These are phyloP conservation scores for Periparus ater DNA, from an alignment of 2,797 vertebrate genomes.

Conservation along the genomic window DNA sequence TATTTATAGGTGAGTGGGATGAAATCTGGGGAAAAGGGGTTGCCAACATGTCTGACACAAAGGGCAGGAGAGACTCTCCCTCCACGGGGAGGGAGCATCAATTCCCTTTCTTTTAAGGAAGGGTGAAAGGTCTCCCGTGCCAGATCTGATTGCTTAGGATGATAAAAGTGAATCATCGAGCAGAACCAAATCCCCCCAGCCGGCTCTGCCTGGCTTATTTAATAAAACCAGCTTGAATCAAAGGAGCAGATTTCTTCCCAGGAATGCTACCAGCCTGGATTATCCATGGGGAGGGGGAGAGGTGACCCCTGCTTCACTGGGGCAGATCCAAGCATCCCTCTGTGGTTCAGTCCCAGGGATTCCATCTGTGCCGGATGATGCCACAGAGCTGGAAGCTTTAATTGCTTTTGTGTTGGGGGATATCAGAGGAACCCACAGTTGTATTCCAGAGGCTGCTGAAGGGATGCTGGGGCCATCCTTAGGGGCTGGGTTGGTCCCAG, in stretches of 20 bases:
- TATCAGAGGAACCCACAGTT: neutral
- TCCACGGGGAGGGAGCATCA: neutral
- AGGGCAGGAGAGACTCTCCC: neutral
- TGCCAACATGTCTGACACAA: neutral
- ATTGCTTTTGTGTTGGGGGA: neutral
- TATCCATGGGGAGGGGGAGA: no score
- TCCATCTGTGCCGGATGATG: fast-evolving
- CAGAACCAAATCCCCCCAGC: neutral
- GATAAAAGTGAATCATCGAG: neutral
- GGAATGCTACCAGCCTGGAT: neutral
- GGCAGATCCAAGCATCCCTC: neutral
- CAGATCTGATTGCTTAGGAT: neutral
- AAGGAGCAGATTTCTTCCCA: neutral
- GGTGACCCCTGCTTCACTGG: fast-evolving
- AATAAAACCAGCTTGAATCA: neutral
- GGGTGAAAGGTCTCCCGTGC: neutral
- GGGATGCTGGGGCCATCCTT: fast-evolving
- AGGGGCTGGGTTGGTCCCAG: neutral
- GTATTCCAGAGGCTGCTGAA: neutral
- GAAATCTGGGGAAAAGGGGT: neutral
- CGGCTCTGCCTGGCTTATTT: neutral
- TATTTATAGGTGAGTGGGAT: neutral
- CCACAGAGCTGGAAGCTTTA: neutral
- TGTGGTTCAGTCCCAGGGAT: neutral
- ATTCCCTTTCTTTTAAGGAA: neutral